Evolutionary conservation across 2,113 vertebrate species (phyloP).

Genomic region (Dipodomys stephensi): DNA sequence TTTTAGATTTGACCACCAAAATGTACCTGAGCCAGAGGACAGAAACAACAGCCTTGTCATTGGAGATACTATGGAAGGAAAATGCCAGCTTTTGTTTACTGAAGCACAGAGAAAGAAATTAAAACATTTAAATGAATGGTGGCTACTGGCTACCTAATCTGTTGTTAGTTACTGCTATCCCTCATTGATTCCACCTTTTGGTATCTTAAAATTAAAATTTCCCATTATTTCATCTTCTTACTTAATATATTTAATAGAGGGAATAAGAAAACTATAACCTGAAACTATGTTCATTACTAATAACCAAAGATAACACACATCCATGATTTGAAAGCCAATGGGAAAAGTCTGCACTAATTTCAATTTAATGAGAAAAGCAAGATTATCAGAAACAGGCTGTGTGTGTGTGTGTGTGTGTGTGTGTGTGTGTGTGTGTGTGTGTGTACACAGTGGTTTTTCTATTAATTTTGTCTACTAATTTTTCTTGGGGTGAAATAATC

Average conservation of each 20-base stretch:
- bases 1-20: constrained; percentile 32
- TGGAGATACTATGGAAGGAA: neutral
- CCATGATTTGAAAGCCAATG: neutral
- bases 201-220: neutral
- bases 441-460: too few species aligned
- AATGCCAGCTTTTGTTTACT: constrained; percentile 44
- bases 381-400: neutral
- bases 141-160: constrained; percentile 16
- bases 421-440: too few species aligned
- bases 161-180: neutral
- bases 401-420: too few species aligned
- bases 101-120: constrained; percentile 3
- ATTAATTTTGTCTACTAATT: neutral
- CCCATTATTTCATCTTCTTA: neutral
- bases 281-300: neutral
- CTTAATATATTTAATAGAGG: neutral
- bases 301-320: neutral
- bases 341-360: neutral
- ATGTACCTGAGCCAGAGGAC: neutral
- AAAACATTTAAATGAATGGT: constrained; percentile 32
- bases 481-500: neutral
- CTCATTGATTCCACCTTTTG: too few species aligned
- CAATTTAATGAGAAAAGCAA: neutral
- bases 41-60: neutral
- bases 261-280: neutral